Percentiles rank a stretch among this genome's conserved stretches.
Conservation (phyloP, 1,140 invertebrate genomes). For the Contarinia nasturtii region DNA sequence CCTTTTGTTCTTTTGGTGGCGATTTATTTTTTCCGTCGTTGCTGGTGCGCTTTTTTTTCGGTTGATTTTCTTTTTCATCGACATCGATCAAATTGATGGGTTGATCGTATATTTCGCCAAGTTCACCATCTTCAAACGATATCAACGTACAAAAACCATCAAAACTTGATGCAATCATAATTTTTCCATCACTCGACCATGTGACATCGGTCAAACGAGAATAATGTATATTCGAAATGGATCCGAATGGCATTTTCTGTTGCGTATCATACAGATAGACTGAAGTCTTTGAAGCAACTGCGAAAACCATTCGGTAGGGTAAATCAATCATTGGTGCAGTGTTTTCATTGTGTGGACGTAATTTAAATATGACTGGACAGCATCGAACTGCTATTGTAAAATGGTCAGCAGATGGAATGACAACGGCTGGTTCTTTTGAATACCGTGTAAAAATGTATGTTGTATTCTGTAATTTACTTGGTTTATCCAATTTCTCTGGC, state of each 20-base stretch:
- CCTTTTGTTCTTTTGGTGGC: background rate
- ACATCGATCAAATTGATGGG: constrained; percentile 5
- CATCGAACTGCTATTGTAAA: constrained; percentile 63
- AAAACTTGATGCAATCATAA: constrained; percentile 74
- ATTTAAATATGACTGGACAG: constrained; percentile 56
- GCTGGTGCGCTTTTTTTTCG: constrained; percentile 3
- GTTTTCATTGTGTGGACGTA: constrained; percentile 32
- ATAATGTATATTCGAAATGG: constrained; percentile 84
- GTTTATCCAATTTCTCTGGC: too few species aligned
- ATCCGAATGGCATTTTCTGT: constrained; percentile 63
- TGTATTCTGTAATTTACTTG: too few species aligned
- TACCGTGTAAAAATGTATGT: too few species aligned
- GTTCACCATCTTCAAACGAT: constrained; percentile 60
- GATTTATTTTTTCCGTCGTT: constrained; percentile 4
- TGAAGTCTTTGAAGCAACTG: constrained; percentile 71
- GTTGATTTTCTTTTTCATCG: constrained; percentile 3
- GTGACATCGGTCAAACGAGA: constrained; percentile 77
- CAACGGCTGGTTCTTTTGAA: constrained; percentile 46
- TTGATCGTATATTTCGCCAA: constrained; percentile 49
- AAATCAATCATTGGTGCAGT: constrained; percentile 34
- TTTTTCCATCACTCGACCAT: constrained; percentile 73
- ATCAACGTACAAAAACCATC: constrained; percentile 91
- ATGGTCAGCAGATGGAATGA: constrained; percentile 61
- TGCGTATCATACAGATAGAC: constrained; percentile 85
- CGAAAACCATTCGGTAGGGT: constrained; percentile 75